phyloP scores from a whole-genome alignment of 2,888 invertebrate species.

The Drosophila tanythrix region DNA sequence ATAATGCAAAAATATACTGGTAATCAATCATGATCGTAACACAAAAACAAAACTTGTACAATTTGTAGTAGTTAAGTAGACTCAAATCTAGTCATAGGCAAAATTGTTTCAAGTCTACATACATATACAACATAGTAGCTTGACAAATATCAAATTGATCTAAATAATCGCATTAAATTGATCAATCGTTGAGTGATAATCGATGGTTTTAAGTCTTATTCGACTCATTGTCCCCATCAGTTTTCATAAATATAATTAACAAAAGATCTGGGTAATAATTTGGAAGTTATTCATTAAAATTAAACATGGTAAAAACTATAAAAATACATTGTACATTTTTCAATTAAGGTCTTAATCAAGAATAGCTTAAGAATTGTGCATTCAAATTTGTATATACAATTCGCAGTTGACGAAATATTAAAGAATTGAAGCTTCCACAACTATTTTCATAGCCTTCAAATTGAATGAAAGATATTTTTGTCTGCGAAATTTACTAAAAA shows the following conservation, averaged over 20 bases:
- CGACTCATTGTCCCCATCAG: fast-evolving
- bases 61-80: too few relatives aligned
- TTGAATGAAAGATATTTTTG: background rate
- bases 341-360: too few relatives aligned
- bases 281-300: background rate
- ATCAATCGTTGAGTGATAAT: background rate
- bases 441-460: background rate
- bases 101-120: too few relatives aligned
- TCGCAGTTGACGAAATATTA: background rate
- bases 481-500: background rate
- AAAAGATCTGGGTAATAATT: background rate
- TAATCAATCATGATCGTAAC: too few relatives aligned
- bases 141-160: too few relatives aligned
- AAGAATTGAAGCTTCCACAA: background rate
- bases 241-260: background rate
- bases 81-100: background rate
- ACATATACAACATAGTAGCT: background rate
- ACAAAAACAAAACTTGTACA: background rate
- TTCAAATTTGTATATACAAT: background rate
- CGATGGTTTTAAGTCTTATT: background rate
- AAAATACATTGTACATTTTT: background rate
- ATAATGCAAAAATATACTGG: background rate
- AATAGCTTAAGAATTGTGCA: background rate
- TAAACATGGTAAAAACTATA: background rate
- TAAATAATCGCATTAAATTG: background rate